Percentiles rank a stretch among this genome's conserved stretches.
These are phyloP conservation scores for Neostethus bicornis DNA, from an alignment of 2,797 vertebrate species.

Conservation along the genomic window DNA sequence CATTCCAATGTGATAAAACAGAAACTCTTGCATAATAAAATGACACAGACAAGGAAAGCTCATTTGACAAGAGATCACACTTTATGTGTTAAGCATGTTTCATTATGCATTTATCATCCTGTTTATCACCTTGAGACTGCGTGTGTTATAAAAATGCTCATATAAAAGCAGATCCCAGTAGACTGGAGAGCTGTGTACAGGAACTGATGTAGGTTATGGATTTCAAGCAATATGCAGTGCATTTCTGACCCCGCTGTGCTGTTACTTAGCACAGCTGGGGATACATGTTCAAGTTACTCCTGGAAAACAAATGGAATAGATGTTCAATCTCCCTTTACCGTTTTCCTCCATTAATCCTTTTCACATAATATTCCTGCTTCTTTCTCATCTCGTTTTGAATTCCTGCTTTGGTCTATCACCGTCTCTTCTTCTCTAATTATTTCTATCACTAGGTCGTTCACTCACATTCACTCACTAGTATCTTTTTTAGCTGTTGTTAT, in stretches of 20 bases:
- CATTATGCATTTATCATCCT: constrained; percentile 32
- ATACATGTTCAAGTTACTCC: background rate
- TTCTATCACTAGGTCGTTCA: constrained; percentile 35
- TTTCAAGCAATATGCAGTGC: constrained; percentile 18
- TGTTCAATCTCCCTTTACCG: constrained; percentile 12
- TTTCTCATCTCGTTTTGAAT: constrained; percentile 28
- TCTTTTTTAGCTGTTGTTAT: constrained; percentile 53
- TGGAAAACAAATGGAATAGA: constrained; percentile 6
- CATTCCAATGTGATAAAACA: constrained; percentile 47
- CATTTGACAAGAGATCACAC: constrained; percentile 32
- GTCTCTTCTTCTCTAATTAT: constrained; percentile 28
- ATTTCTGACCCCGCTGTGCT: constrained; percentile 37
- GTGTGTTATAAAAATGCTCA: constrained; percentile 3
- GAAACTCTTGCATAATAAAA: constrained; percentile 48
- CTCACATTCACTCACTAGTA: constrained; percentile 32
- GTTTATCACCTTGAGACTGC: constrained; percentile 10
- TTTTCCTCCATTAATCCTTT: constrained; percentile 27
- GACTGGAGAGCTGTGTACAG: background rate
- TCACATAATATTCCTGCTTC: constrained; percentile 34
- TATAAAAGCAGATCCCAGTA: constrained; percentile 8
- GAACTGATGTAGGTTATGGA: constrained; percentile 31
- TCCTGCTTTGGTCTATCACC: constrained; percentile 19
- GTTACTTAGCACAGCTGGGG: constrained; percentile 23
- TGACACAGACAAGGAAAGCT: constrained; percentile 25
- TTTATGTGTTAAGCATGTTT: constrained; percentile 39